Evolutionary conservation across 2,888 invertebrate genomes (phyloP).

Genomic region (Scaptomyza tumidula): DNA sequence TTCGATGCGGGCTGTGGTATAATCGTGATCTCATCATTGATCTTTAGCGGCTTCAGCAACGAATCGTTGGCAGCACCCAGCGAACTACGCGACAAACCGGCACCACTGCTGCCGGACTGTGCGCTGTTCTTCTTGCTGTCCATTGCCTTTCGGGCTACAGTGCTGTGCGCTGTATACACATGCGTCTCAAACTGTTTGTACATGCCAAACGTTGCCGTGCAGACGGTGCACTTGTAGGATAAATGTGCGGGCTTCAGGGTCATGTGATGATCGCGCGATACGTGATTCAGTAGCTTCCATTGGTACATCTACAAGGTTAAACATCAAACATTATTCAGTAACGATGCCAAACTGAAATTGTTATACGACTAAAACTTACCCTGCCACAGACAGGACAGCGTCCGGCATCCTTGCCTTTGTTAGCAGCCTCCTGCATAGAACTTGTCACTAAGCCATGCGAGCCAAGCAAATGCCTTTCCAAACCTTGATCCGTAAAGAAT

Average conservation of each 20-base stretch:
- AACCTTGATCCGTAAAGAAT: constrained; percentile 98
- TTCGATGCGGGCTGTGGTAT: constrained; percentile 91
- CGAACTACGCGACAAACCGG: constrained; percentile 78
- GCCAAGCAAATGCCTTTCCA: constrained; percentile 97
- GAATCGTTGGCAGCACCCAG: constrained; percentile 86
- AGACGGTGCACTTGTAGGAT: constrained; percentile 97
- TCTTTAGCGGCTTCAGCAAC: constrained; percentile 91
- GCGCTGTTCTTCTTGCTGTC: constrained; percentile 85
- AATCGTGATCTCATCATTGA: constrained; percentile 95
- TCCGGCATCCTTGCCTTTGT: constrained; percentile 96
- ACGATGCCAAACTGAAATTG: neutral
- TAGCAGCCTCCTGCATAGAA: constrained; percentile 97
- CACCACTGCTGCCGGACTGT: constrained; percentile 59
- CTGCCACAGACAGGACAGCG: constrained; percentile 97
- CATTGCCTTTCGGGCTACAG: constrained; percentile 94
- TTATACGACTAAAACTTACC: constrained; percentile 86
- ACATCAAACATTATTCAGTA: neutral
- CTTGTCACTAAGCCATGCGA: constrained; percentile 97
- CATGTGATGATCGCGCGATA: constrained; percentile 95
- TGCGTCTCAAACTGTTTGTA: constrained; percentile 97
- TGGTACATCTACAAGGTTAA: constrained; percentile 90
- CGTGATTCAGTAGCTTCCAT: constrained; percentile 96
- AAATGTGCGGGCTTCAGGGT: constrained; percentile 96
- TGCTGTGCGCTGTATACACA: constrained; percentile 96
- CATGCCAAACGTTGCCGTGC: constrained; percentile 97